Evolutionary conservation across 2,888 invertebrate genomes (phyloP).

Genomic region (Eurytoma adleriae): DNA sequence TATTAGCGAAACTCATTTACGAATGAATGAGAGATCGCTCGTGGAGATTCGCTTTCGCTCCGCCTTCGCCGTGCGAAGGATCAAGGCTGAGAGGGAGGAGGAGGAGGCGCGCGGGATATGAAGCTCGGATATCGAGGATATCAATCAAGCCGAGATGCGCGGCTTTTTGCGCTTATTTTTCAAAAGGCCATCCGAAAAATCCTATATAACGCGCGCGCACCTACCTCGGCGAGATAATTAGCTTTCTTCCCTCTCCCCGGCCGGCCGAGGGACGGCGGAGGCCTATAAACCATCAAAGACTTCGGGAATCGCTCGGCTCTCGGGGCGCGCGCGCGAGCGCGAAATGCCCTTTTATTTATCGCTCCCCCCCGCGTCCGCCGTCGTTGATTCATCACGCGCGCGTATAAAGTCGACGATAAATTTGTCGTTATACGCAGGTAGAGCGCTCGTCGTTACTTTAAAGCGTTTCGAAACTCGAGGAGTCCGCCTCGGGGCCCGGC

Average conservation of each 20-base stretch:
- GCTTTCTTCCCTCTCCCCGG: slow-evolving; percentile 43
- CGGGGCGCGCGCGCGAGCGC: slow-evolving; percentile 9
- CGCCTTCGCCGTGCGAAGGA: slow-evolving; percentile 53
- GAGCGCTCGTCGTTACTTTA: background rate
- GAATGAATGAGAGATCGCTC: slow-evolving; percentile 57
- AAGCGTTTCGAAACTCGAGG: slow-evolving; percentile 1
- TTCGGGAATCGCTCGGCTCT: slow-evolving; percentile 13
- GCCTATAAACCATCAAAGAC: slow-evolving; percentile 56
- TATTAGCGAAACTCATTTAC: slow-evolving; percentile 61
- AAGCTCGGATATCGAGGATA: slow-evolving; percentile 56
- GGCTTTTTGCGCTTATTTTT: slow-evolving; percentile 49
- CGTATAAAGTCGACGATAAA: slow-evolving; percentile 31
- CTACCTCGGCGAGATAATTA: slow-evolving; percentile 51
- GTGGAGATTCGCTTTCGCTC: slow-evolving; percentile 55
- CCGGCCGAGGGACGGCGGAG: slow-evolving; percentile 20
- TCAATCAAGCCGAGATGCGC: slow-evolving; percentile 55
- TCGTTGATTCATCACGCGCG: slow-evolving; percentile 45
- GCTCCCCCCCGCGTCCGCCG: slow-evolving; percentile 8
- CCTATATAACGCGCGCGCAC: slow-evolving; percentile 15
- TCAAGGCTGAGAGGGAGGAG: slow-evolving; percentile 48
- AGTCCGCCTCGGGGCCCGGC: background rate
- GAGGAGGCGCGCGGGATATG: slow-evolving; percentile 26
- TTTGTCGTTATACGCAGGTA: slow-evolving; percentile 27
- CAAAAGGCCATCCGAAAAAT: slow-evolving; percentile 49
- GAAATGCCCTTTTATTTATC: slow-evolving; percentile 55